Evolutionary conservation across 1,140 invertebrate genomes (phyloP), one percentile per base, ranked within the genome.

Genomic region (Drosophila pseudoobscura): DNA sequence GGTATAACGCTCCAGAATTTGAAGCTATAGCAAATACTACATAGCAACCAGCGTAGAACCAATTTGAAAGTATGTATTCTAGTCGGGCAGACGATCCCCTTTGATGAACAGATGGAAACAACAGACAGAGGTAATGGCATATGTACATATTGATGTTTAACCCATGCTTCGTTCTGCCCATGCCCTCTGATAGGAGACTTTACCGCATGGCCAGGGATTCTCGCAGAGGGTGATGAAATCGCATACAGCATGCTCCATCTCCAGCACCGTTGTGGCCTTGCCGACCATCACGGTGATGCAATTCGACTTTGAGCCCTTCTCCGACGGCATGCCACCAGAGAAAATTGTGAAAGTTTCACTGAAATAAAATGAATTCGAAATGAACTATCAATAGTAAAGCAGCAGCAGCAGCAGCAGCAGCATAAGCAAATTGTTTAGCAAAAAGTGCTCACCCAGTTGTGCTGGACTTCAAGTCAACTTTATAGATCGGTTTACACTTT

Each of bases 221-320:
- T 99, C 97, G 93, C 97, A 98, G 20, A 99, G 93, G 29, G 96
- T 97, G 82, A 99, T 95, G 94, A 99, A 99, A 94, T 99, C 98
- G 52, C 99, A 95, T 52, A 99, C 98, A 90, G 96, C 97, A 92
- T 99, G 97, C 90, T 99, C 99, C 99, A 99, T 99, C 94, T 99
- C 98, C 75, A 99, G 93, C 53, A 99, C 98, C 2, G 98, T 99
- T 44, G 97, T 99, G 68, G 96, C 96, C 93, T 98, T 98, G 39
- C 91, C 91, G 92, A 97, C 96, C 90, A 99, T 97, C 62, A 99
- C 97, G 22, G 98, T 99, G 90, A 99, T 96, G 92, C 97, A 98
- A 68, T 98, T 98, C 60, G 97, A 97, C 84, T 96, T 94, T 59
- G 96, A 96, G 65, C 96, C 95, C 92, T 96, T 95, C 91, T 98